These are phyloP conservation scores for Drosophila kokeensis DNA, from an alignment of 2,888 invertebrate species.

Conservation along the genomic window DNA sequence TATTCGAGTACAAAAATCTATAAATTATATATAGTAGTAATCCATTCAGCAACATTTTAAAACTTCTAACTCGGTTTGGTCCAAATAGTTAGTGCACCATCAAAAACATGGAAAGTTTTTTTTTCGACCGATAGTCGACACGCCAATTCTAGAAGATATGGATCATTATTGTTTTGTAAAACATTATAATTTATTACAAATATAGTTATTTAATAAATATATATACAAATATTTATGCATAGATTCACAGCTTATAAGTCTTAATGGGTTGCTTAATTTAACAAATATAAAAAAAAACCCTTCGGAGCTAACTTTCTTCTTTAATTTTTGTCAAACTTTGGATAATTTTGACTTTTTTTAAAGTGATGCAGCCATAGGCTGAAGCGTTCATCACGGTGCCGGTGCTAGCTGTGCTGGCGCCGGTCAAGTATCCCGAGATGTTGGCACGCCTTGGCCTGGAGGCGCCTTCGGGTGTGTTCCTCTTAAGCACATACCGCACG, in stretches of 20 bases:
- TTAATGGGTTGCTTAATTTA: neutral
- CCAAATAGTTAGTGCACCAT: neutral
- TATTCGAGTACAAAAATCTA: neutral
- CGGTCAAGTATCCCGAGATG: slow-evolving; percentile 94
- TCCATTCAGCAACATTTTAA: neutral
- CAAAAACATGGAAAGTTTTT: neutral
- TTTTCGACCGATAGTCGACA: neutral
- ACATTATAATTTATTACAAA: neutral
- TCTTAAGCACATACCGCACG: slow-evolving; percentile 81
- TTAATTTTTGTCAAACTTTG: slow-evolving; percentile 89
- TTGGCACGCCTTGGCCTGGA: slow-evolving; percentile 91
- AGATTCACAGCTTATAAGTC: neutral
- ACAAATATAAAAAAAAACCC: neutral
- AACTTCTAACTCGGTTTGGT: neutral
- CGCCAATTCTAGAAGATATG: neutral
- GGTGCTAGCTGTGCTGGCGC: slow-evolving; percentile 95
- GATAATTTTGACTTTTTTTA: slow-evolving; percentile 92
- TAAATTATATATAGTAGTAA: neutral
- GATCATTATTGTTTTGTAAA: neutral
- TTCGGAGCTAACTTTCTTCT: slow-evolving; percentile 13
- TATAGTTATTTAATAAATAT: neutral
- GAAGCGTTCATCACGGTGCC: slow-evolving; percentile 97
- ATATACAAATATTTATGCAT: neutral
- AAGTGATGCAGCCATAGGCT: slow-evolving; percentile 95
- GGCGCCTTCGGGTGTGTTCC: slow-evolving; percentile 94